Conservation (phyloP, 1,140 invertebrate genomes). For the Luehdorfia chinensis region DNA sequence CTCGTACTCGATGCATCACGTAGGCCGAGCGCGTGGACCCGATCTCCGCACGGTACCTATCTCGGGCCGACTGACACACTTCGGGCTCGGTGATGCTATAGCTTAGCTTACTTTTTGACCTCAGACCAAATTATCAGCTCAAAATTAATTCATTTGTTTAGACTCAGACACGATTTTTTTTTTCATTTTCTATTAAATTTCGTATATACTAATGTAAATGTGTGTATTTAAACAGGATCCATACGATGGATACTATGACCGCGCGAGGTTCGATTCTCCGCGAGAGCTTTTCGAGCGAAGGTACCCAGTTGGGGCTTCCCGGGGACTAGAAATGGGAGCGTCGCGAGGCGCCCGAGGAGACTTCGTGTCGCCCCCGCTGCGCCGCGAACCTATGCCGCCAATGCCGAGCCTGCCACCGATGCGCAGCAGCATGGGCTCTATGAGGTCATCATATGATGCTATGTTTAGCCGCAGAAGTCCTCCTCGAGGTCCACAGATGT, state of each 20-base stretch:
- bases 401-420: conserved; percentile 80
- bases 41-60: conserved; percentile 43
- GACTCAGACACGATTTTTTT: background rate
- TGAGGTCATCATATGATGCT: conserved; percentile 82
- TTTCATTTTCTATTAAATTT: background rate
- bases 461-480: conserved; percentile 90
- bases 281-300: conserved; percentile 88
- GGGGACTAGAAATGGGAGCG: conserved; percentile 78
- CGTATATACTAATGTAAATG: conserved; percentile 2
- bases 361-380: conserved; percentile 81
- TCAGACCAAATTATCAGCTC: background rate
- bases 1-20: conserved; percentile 44
- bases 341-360: conserved; percentile 81
- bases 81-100: conserved; percentile 51
- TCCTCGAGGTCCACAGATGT: conserved; percentile 77
- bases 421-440: conserved; percentile 78
- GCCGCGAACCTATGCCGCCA: conserved; percentile 81
- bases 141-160: background rate
- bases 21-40: conserved; percentile 48
- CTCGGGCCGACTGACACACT: conserved; percentile 35
- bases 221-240: conserved; percentile 78
- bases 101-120: conserved; percentile 7
- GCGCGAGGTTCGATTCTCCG: conserved; percentile 84
- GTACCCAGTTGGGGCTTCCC: conserved; percentile 82
- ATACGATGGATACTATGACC: conserved; percentile 89